Evolutionary conservation across 1,140 invertebrate genomes (phyloP).

Genomic region (Antheraea pernyi): DNA sequence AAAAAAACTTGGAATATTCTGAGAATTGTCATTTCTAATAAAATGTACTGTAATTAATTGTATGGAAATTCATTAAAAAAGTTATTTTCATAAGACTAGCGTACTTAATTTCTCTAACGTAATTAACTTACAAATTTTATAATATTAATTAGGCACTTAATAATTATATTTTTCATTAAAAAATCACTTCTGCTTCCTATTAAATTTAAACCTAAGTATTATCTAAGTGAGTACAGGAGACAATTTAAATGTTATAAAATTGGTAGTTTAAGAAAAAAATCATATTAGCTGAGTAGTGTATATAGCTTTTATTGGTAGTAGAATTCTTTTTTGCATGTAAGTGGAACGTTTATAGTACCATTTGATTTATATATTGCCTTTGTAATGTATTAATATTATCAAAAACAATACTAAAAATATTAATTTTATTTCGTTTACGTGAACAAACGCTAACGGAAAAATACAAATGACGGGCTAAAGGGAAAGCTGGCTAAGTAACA

Average conservation of each 20-base stretch:
- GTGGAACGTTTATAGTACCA: too few relatives aligned
- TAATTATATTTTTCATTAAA: background rate
- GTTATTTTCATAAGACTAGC: conserved; percentile 45
- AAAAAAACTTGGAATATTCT: background rate
- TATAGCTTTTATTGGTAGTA: background rate
- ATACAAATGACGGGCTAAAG: too few relatives aligned
- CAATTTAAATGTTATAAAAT: too few relatives aligned
- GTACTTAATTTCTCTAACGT: conserved; percentile 41
- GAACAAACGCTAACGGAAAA: too few relatives aligned
- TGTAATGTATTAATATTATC: too few relatives aligned
- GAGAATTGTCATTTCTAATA: too few relatives aligned
- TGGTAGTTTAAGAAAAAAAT: background rate
- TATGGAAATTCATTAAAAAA: background rate
- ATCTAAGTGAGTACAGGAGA: background rate
- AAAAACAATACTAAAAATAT: too few relatives aligned
- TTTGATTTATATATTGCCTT: too few relatives aligned
- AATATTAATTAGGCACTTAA: conserved; percentile 2
- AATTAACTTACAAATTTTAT: conserved; percentile 28
- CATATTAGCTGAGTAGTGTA: background rate
- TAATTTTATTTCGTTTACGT: too few relatives aligned
- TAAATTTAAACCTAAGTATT: background rate
- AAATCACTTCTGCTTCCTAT: background rate
- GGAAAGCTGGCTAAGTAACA: too few relatives aligned
- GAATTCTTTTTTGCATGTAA: too few relatives aligned
- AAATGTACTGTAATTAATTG: background rate